Base-by-base conservation (phyloP, 1,140 invertebrate species). In the Drosophila nigromelanica region DNA sequence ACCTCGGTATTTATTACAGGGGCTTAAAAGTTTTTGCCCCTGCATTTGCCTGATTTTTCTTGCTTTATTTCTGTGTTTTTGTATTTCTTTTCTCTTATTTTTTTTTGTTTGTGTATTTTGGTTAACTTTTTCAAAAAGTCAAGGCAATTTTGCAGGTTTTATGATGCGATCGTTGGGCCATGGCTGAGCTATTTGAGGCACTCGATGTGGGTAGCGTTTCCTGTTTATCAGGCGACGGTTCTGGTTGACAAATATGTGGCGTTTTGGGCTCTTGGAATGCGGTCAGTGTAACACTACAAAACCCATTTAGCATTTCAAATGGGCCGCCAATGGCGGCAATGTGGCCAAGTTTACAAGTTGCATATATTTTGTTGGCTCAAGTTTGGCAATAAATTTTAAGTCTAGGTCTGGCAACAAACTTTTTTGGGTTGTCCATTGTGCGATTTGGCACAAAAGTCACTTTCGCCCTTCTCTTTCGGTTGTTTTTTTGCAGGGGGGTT, bases 361-460 rank as follows among this genome's bases (percentile, higher is more conserved):
- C 61, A 72, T 76, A 67, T 51, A 70, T 67, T 64, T 76, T 71
- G 69, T 66, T 70, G 64, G 52, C 58, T 45, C 54, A 86, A 89
- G 76, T 89, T 89, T 80, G 76, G 85, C 74, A 83, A 89, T 89
- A 89, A 89, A 89, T 89, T 89, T 76, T 21, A 40, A 51, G 69
- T 66, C 69, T 76, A 73, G 73, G 80, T 80, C 74, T 77, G 18
- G 55, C 76, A 59, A 61, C 75, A 76, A 50, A 14, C 63, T 85
- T 86, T 74, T 74, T 72, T 27, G 60, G 77, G 40, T 70, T 64
- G 50, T 37, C 47, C 59, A 40, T 55, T 61, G 56, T 61, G 50
- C 42, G 52, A 50, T 56, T 47, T 37, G 55, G 56, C 48, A 27
- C 21, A 64, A 62, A 50, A 68, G 60, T 55, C 54, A 73, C 48